These are phyloP conservation scores for Conus canariensis DNA, from an alignment of 2,888 invertebrate genomes.

Conservation along the genomic window DNA sequence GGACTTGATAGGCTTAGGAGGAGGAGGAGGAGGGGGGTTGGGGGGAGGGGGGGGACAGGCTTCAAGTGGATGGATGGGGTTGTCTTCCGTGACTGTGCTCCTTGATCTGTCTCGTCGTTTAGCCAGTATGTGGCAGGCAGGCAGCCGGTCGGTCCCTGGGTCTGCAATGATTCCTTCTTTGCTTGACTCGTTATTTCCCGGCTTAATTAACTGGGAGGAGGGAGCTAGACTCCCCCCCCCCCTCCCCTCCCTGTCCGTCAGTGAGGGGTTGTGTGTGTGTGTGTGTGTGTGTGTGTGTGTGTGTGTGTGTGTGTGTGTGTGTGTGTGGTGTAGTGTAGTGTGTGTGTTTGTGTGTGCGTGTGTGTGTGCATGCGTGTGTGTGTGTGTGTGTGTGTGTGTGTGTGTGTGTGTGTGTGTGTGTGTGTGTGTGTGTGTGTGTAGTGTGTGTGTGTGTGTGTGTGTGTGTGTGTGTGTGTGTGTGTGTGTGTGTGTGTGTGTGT, in stretches of 20 bases:
- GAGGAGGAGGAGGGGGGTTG: neutral
- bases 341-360: neutral
- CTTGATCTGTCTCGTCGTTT: neutral
- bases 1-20: neutral
- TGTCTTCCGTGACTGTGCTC: neutral
- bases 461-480: neutral
- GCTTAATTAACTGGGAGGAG: neutral
- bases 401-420: neutral
- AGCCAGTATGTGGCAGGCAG: no score
- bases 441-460: neutral
- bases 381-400: neutral
- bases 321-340: no score
- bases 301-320: neutral
- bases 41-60: neutral
- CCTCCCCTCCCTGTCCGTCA: no score
- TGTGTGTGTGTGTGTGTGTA: neutral
- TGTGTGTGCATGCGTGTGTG: neutral
- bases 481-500: neutral
- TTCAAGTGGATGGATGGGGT: conserved; percentile 6
- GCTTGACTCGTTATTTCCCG: neutral
- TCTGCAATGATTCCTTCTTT: neutral
- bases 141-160: no score
- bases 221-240: neutral
- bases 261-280: neutral
- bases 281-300: neutral